phyloP scores from a whole-genome alignment of 2,797 vertebrate species.

The Pseudochaenichthys georgianus region DNA sequence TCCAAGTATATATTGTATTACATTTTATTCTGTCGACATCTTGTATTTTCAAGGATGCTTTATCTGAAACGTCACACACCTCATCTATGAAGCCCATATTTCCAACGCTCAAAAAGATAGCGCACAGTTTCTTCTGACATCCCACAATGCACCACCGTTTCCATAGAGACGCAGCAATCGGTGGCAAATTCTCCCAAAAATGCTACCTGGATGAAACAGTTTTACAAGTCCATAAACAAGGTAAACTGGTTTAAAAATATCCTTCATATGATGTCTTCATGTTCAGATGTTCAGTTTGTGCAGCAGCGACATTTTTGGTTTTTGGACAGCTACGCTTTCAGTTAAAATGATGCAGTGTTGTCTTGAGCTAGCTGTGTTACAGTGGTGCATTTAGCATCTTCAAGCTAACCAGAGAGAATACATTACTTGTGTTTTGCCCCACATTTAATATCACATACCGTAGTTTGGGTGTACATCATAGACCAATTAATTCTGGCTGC shows the following conservation, averaged over 20 bases:
- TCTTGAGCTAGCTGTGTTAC: neutral
- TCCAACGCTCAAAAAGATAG: accelerated
- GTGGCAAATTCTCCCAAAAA: slow-evolving; percentile 2
- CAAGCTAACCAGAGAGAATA: slow-evolving; percentile 16
- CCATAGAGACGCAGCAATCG: slow-evolving; percentile 75
- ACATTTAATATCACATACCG: neutral
- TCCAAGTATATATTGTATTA: too few species aligned
- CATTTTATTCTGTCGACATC: neutral
- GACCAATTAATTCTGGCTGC: neutral
- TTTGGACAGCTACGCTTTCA: neutral
- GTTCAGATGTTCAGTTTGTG: neutral
- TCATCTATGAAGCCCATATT: accelerated
- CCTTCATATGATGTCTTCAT: accelerated
- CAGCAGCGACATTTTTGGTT: neutral
- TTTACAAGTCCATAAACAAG: neutral
- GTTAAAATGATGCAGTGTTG: neutral
- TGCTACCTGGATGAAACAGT: slow-evolving; percentile 14
- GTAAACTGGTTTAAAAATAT: slow-evolving; percentile 4
- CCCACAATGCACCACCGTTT: slow-evolving; percentile 79
- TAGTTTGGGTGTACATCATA: neutral
- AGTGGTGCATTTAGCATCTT: neutral
- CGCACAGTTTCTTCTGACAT: accelerated
- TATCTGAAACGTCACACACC: neutral
- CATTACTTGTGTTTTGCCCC: neutral
- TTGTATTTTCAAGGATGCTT: neutral